A percentile compares a stretch with the other conserved stretches of the same genome.
phyloP scores from a whole-genome alignment of 2,797 vertebrate species.

The Oryzias sinensis region DNA sequence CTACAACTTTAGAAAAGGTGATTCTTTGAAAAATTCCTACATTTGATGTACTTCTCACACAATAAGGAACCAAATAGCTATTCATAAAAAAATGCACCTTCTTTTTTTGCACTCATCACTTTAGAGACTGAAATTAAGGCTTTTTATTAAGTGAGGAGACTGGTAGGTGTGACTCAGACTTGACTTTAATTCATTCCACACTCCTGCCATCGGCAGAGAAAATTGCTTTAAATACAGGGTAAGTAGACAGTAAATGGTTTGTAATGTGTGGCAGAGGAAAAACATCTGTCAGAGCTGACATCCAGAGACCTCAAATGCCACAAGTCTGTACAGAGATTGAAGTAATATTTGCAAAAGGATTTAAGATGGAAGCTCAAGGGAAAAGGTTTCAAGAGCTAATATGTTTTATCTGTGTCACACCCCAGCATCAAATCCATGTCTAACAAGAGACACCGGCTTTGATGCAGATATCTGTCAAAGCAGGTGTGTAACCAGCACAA shows the following conservation, averaged over 20 bases:
- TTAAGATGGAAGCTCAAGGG: constrained; percentile 66
- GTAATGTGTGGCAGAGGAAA: constrained; percentile 65
- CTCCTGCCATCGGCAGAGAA: constrained; percentile 58
- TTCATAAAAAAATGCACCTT: neutral
- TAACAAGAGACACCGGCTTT: constrained; percentile 22
- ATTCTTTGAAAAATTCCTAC: too few relatives aligned
- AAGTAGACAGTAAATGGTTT: constrained; percentile 72
- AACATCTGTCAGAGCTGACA: constrained; percentile 68
- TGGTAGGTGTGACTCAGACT: constrained; percentile 55
- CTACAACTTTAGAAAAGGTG: too few relatives aligned
- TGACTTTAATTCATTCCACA: constrained; percentile 69
- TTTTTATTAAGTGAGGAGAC: constrained; percentile 49
- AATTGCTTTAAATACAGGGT: constrained; percentile 78
- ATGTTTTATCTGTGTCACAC: constrained; percentile 43
- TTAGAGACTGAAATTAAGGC: constrained; percentile 29
- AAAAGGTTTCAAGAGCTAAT: constrained; percentile 54
- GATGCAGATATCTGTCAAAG: constrained; percentile 43
- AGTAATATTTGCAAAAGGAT: constrained; percentile 72
- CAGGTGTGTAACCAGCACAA: constrained; percentile 19
- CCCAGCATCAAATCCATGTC: constrained; percentile 36
- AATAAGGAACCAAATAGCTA: neutral
- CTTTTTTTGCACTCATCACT: constrained; percentile 28
- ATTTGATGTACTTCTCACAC: neutral
- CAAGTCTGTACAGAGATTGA: constrained; percentile 52
- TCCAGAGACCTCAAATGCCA: constrained; percentile 59